Percentiles rank a stretch among this genome's conserved stretches.
Evolutionary conservation across 2,113 vertebrate species (phyloP).

Genomic region (Martes martes): DNA sequence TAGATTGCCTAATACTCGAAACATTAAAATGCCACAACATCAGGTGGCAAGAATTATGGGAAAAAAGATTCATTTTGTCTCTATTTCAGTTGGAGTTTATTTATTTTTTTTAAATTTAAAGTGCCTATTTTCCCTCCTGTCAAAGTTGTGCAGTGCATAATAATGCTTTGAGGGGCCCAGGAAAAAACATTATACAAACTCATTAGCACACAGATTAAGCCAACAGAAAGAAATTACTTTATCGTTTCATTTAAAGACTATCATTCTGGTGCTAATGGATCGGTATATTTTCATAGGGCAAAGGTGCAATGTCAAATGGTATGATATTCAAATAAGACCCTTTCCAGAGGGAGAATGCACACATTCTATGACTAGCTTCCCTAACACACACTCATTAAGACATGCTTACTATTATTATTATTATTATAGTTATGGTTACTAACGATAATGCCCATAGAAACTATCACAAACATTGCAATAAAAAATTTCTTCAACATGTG

Average conservation of each 20-base stretch:
- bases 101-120: slow-evolving; percentile 36
- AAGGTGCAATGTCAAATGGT: not conserved
- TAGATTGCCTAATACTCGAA: slow-evolving; percentile 68
- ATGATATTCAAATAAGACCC: not conserved
- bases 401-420: not conserved
- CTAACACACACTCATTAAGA: slow-evolving; percentile 31
- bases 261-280: not conserved
- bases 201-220: slow-evolving; percentile 68
- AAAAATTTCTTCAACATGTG: not conserved
- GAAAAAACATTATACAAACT: slow-evolving; percentile 64
- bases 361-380: not conserved
- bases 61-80: slow-evolving; percentile 66
- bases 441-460: not conserved
- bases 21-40: slow-evolving; percentile 71
- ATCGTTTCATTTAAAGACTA: slow-evolving; percentile 60
- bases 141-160: slow-evolving; percentile 55
- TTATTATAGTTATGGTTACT: not conserved
- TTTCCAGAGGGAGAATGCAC: not conserved
- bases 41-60: slow-evolving; percentile 68
- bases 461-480: not conserved
- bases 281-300: slow-evolving; percentile 17
- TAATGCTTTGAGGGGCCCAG: slow-evolving; percentile 43
- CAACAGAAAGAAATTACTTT: slow-evolving; percentile 56
- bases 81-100: slow-evolving; percentile 58
- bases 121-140: not conserved